Evolutionary conservation across 2,113 vertebrate species (phyloP).

Genomic region (Tragelaphus strepsiceros): DNA sequence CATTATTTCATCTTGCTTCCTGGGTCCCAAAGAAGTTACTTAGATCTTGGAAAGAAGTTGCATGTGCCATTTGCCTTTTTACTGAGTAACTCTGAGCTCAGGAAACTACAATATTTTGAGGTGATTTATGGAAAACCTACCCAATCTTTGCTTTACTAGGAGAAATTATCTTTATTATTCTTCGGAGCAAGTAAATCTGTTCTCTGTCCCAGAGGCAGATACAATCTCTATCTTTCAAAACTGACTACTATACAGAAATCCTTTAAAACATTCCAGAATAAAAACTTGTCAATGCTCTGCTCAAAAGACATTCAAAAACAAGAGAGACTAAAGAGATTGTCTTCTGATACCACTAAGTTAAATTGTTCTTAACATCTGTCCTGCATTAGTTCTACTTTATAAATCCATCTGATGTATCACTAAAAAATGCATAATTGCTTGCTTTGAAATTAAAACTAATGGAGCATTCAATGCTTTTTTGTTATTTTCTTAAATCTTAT

Average conservation of each 20-base stretch:
- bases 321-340: not conserved
- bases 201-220: not conserved
- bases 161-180: not conserved
- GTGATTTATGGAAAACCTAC: not conserved
- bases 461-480: not conserved
- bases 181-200: not conserved
- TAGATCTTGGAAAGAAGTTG: not conserved
- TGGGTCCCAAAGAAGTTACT: rapidly evolving
- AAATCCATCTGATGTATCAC: not conserved
- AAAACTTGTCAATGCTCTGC: not conserved
- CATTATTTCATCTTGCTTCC: not conserved
- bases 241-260: not conserved
- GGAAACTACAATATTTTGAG: not conserved
- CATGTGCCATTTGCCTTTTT: not conserved
- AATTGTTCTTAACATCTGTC: not conserved
- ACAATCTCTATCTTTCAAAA: not conserved
- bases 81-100: not conserved
- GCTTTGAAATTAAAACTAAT: not conserved
- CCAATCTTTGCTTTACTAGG: not conserved
- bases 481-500: not conserved
- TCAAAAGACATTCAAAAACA: not conserved
- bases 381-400: not conserved
- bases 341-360: not conserved
- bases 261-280: not conserved
- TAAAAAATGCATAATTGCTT: not conserved